These are phyloP conservation scores for human DNA, from an alignment of 2,113 vertebrate species.

Conservation along the genomic window GRCh38 chr5:147407001-147407500, in stretches of 20 bases:
- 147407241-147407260: conserved; percentile 80
- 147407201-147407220: background rate
- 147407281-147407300: conserved; percentile 67
- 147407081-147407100: background rate
- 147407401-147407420: conserved; percentile 74
- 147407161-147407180: conserved; percentile 19
- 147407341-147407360: conserved; percentile 58
- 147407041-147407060: background rate
- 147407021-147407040: background rate
- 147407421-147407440: conserved; percentile 75
- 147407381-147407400: conserved; percentile 66
- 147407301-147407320: conserved; percentile 52
- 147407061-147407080: background rate
- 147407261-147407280: conserved; percentile 80
- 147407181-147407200: background rate
- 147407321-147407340: conserved; percentile 72
- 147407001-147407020: background rate
- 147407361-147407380: background rate
- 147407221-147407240: conserved; percentile 65
- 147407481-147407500: conserved; percentile 25
- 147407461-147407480: conserved; percentile 46
- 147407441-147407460: conserved; percentile 5
- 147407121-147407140: background rate
- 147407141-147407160: background rate
- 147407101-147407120: background rate